Conservation (phyloP, 1,140 invertebrate species). For the Drosophila sucinea region DNA sequence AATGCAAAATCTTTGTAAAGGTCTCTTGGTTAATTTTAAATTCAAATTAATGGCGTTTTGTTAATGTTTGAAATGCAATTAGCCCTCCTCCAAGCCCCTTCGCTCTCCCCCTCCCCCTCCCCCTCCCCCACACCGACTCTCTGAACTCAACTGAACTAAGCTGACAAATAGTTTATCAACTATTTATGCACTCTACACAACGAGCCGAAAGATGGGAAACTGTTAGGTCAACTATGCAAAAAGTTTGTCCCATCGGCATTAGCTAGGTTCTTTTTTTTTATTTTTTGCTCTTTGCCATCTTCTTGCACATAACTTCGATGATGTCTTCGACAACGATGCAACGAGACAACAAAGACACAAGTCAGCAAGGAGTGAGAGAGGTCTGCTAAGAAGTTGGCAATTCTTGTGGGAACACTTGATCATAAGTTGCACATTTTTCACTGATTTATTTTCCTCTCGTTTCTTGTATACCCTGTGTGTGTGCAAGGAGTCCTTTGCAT, state of each 20-base stretch:
- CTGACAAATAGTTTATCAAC: slow-evolving; percentile 71
- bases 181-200: slow-evolving; percentile 55
- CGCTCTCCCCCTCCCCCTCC: neutral
- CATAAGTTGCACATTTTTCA: slow-evolving; percentile 78
- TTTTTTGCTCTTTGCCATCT: slow-evolving; percentile 2
- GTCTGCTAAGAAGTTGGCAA: slow-evolving; percentile 61
- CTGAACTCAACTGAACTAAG: slow-evolving; percentile 2
- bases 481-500: neutral
- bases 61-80: slow-evolving; percentile 60
- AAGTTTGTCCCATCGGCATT: slow-evolving; percentile 53
- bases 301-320: slow-evolving; percentile 73
- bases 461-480: neutral
- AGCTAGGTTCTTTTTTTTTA: neutral
- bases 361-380: slow-evolving; percentile 59
- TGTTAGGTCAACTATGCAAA: slow-evolving; percentile 69
- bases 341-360: slow-evolving; percentile 70
- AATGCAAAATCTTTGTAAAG: neutral
- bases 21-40: slow-evolving; percentile 56
- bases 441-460: slow-evolving; percentile 64
- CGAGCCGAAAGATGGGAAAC: slow-evolving; percentile 13
- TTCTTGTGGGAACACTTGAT: slow-evolving; percentile 81
- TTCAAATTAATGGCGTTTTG: slow-evolving; percentile 65
- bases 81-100: slow-evolving; percentile 50
- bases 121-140: neutral
- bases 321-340: slow-evolving; percentile 69